Conservation (phyloP, 2,797 vertebrate genomes). For the Emys orbicularis region DNA sequence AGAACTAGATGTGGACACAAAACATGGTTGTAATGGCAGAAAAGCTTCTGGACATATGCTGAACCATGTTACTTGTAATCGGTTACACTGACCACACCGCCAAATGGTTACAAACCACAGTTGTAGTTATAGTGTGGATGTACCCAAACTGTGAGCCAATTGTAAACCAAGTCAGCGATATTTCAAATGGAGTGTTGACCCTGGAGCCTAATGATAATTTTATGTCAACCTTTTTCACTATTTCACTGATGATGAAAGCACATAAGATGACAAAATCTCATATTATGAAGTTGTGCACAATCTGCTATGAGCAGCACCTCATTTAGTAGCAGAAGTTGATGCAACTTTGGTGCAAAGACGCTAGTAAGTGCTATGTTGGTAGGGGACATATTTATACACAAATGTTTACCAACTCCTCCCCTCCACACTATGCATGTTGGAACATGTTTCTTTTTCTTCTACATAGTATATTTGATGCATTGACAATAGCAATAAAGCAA, state of each 20-base stretch:
- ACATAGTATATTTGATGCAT: not conserved
- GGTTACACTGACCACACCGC: not conserved
- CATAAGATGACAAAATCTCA: not conserved
- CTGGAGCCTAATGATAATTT: not conserved
- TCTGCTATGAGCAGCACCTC: not conserved
- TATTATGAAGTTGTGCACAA: not conserved
- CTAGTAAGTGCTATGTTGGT: not conserved
- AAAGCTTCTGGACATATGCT: not conserved
- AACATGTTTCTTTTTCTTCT: not conserved
- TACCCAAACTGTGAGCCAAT: not conserved
- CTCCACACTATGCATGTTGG: not conserved
- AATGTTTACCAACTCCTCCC: not conserved
- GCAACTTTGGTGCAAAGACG: not conserved
- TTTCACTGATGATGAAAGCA: not conserved
- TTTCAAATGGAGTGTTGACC: not conserved
- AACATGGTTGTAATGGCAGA: fast-evolving
- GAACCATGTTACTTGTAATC: not conserved
- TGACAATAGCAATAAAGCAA: not conserved
- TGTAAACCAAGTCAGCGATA: fast-evolving
- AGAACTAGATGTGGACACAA: not conserved
- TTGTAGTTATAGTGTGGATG: not conserved
- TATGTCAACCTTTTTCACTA: not conserved
- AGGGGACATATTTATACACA: not conserved
- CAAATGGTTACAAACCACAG: not conserved
- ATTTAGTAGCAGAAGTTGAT: not conserved